Evolutionary conservation across 2,113 vertebrate genomes (phyloP).

Genomic region (Oncorhynchus mykiss): DNA sequence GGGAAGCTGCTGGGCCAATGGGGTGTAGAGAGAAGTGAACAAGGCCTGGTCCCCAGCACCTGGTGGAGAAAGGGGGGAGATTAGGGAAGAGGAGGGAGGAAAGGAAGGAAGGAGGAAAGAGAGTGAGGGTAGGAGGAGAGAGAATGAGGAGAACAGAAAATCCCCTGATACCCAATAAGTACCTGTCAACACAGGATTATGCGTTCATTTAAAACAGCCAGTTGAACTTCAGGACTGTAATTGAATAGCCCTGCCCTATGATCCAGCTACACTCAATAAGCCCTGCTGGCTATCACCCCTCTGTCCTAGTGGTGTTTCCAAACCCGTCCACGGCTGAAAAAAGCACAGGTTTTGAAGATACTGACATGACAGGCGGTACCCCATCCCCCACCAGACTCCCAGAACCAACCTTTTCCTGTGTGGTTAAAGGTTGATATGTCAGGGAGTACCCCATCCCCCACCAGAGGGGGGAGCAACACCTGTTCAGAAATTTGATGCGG

Average conservation of each 20-base stretch:
- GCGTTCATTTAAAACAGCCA: not conserved
- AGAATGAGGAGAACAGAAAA: not conserved
- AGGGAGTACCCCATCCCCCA: not conserved
- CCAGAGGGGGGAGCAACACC: not conserved
- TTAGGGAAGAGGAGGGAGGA: not conserved
- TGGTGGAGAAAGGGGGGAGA: constrained; percentile 44
- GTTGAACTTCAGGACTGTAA: not conserved
- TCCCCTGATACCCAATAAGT: not conserved
- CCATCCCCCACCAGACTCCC: not conserved
- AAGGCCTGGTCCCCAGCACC: constrained; percentile 94
- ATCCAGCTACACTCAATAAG: not conserved
- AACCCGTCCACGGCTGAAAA: not conserved
- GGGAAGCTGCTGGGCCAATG: constrained; percentile 91
- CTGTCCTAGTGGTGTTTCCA: not conserved
- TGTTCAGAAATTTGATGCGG: not conserved
- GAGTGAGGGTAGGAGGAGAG: not conserved
- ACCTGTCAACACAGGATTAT: not conserved
- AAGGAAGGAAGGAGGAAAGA: not conserved
- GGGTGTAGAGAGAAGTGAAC: constrained; percentile 87
- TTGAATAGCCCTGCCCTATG: not conserved
- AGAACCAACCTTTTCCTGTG: not conserved
- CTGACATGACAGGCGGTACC: not conserved
- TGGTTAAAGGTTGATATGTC: not conserved
- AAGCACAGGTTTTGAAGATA: constrained; percentile 1
- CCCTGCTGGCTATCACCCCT: not conserved